Evolutionary conservation across 2,888 invertebrate species (phyloP), one percentile per base, ranked within the genome.

Genomic region (Chloromyia formosa): DNA sequence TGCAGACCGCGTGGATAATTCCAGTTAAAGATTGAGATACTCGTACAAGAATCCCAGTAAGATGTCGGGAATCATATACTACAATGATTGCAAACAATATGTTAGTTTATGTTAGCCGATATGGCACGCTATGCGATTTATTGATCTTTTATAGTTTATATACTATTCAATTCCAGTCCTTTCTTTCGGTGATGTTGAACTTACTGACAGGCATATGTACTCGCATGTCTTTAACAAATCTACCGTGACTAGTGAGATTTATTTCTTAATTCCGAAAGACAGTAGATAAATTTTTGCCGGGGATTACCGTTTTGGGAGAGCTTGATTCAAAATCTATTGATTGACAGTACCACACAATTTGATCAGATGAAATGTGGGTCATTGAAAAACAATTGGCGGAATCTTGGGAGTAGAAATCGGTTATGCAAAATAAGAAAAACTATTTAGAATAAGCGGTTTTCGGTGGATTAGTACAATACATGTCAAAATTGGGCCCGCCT

Each of bases 261-360:
- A 71, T 71, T 58, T 58, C 71, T 71, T 71, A 71, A 71, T 58
- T 58, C 58, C 9, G 40, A 68, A 49, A 7, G 66, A 68, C 66
- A 23, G 49, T 14, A 20, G 20, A 68, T 68, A 45, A 68, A 49
- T 68, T 23, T 49, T 27, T 22, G 23, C 20, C 23, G 14, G 35
- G 7, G 23, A 27, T 27, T 27, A 22, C 20, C 2, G 49, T 18
- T 20, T 22, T 18, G 22, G 22, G 1, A 56, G 18, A 22, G 4
- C 20, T 56, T 18, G 20, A 22, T 22, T 22, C 4, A 10, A n/a
- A 9, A 10, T 18, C 56, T 9, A 22, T 22, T 10, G 20, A 56
- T 20, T 56, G 56, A 56, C 56, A 56, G 56, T 18, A 18, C 18
- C 56, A 18, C 56, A 56, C 18, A 49, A 49, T 35, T 35, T 35